Conservation (phyloP, 2,888 invertebrate species). For the Melieria omissa region DNA sequence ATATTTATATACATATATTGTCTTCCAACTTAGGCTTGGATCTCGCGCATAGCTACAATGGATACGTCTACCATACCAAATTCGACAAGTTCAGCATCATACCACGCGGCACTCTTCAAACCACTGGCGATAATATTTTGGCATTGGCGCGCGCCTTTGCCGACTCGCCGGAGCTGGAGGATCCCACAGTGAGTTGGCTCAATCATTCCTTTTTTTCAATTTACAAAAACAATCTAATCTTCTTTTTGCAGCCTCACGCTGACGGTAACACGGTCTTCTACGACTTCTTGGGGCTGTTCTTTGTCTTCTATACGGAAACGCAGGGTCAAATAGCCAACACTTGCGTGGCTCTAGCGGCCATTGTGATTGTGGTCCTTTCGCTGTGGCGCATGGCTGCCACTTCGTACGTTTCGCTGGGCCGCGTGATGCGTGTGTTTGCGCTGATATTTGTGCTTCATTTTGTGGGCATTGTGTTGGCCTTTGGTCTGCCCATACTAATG, state of each 20-base stretch:
- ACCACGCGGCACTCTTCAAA: conserved; percentile 75
- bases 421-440: conserved; percentile 51
- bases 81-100: conserved; percentile 74
- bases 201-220: neutral
- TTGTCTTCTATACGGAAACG: conserved; percentile 73
- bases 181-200: conserved; percentile 52
- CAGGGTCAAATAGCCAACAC: conserved; percentile 64
- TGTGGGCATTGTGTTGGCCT: conserved; percentile 55
- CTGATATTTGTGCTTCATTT: conserved; percentile 56
- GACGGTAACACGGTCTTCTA: conserved; percentile 73
- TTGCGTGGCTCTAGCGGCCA: conserved; percentile 59
- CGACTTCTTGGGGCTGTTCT: conserved; percentile 76
- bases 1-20: neutral
- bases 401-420: conserved; percentile 50
- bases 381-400: conserved; percentile 55
- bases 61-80: conserved; percentile 81
- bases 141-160: conserved; percentile 69
- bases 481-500: conserved; percentile 58
- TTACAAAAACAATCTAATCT: neutral
- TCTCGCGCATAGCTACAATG: conserved; percentile 80
- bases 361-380: conserved; percentile 56
- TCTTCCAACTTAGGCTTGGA: conserved; percentile 72
- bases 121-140: conserved; percentile 77
- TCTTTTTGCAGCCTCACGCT: conserved; percentile 59
- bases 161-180: conserved; percentile 62